A percentile compares a stretch with the other conserved stretches of the same genome.
Conservation (phyloP, 2,113 vertebrate genomes). For the Melierax canorus region DNA sequence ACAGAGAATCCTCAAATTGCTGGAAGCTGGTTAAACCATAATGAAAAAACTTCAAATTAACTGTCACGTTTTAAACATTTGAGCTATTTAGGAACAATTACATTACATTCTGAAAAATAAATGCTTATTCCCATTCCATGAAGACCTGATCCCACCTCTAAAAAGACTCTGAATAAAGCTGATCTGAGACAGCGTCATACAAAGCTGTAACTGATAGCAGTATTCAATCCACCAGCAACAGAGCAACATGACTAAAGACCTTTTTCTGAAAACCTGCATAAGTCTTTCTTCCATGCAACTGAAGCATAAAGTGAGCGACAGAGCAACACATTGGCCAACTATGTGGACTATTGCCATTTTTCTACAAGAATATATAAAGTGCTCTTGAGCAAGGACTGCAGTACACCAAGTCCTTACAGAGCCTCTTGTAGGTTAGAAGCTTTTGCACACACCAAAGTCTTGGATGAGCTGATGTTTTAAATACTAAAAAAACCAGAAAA, state of each 20-base stretch:
- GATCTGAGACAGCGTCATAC: neutral
- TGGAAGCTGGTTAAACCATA: neutral
- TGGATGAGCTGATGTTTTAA: neutral
- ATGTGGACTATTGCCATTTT: neutral
- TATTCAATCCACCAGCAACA: neutral
- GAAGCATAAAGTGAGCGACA: neutral
- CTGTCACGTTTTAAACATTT: neutral
- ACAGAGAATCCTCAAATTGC: neutral
- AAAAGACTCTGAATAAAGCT: neutral
- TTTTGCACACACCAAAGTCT: neutral
- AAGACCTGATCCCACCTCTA: neutral
- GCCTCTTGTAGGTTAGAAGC: neutral
- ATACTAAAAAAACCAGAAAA: neutral
- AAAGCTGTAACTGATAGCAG: neutral
- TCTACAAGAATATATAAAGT: neutral
- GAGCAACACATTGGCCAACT: neutral
- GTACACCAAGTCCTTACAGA: neutral
- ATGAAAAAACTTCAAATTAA: neutral
- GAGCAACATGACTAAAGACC: neutral
- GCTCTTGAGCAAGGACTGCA: neutral
- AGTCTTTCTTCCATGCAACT: neutral
- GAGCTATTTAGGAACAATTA: neutral
- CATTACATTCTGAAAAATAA: neutral
- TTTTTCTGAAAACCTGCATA: neutral
- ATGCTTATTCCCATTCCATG: neutral